These are phyloP conservation scores for Drosophila merina DNA, from an alignment of 2,888 invertebrate species.

Conservation along the genomic window DNA sequence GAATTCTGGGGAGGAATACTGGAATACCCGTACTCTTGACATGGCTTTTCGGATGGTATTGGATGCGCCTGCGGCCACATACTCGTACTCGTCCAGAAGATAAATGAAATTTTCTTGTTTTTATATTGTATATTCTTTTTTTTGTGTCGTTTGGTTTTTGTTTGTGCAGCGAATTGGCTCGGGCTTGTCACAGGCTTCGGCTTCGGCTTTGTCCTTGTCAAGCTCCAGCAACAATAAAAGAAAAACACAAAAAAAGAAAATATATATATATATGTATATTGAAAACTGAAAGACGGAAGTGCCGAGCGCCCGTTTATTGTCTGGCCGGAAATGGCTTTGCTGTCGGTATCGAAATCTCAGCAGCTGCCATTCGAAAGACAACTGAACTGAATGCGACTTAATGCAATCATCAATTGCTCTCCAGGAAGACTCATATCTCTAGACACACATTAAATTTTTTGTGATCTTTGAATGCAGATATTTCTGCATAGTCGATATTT, in stretches of 20 bases:
- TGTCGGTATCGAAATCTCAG: slow-evolving; percentile 50
- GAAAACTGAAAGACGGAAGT: slow-evolving; percentile 61
- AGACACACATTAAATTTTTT: too few species aligned
- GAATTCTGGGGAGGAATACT: slow-evolving; percentile 5
- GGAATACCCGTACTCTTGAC: slow-evolving; percentile 61
- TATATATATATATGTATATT: slow-evolving; percentile 34
- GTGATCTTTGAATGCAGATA: too few species aligned
- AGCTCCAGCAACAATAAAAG: slow-evolving; percentile 60
- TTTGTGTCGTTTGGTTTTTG: slow-evolving; percentile 33
- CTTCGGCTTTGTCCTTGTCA: slow-evolving; percentile 62
- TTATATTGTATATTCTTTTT: slow-evolving; percentile 5
- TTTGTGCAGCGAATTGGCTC: slow-evolving; percentile 54
- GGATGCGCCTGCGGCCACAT: slow-evolving; percentile 51
- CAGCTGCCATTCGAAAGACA: slow-evolving; percentile 21
- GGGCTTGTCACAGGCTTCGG: slow-evolving; percentile 29
- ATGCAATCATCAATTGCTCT: slow-evolving; percentile 61
- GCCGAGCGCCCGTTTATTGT: slow-evolving; percentile 70
- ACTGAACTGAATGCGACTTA: slow-evolving; percentile 11
- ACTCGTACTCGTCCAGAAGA: slow-evolving; percentile 32
- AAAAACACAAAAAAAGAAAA: slow-evolving; percentile 47
- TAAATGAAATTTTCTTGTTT: slow-evolving; percentile 51
- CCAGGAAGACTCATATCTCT: slow-evolving; percentile 10
- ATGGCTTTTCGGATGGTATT: slow-evolving; percentile 55
- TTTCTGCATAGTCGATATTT: too few species aligned
- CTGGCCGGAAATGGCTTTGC: slow-evolving; percentile 77